phyloP scores from a whole-genome alignment of 1,140 invertebrate genomes.

The Pararge aegeria region DNA sequence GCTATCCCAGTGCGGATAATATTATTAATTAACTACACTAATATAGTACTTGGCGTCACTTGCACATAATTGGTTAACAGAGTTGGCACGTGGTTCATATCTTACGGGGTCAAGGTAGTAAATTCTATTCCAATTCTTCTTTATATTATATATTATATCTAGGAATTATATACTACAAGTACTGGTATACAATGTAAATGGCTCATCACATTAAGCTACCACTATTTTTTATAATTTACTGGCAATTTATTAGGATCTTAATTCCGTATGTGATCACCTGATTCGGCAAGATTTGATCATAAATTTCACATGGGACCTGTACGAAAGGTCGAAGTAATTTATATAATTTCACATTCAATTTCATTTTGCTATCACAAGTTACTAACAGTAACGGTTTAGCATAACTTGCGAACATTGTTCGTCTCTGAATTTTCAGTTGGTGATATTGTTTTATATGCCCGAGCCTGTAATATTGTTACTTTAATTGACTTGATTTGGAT shows the following conservation, averaged over 20 bases:
- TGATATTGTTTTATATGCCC: too few relatives aligned
- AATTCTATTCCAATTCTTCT: neutral
- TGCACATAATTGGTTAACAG: neutral
- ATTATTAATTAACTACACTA: slow-evolving; percentile 1
- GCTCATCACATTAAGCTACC: too few relatives aligned
- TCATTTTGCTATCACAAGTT: slow-evolving; percentile 71
- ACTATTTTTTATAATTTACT: too few relatives aligned
- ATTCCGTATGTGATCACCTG: slow-evolving; percentile 25
- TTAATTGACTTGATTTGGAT: too few relatives aligned
- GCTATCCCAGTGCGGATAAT: neutral
- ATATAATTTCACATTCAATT: slow-evolving; percentile 71
- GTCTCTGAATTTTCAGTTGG: slow-evolving; percentile 17
- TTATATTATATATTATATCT: neutral
- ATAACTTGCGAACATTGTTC: slow-evolving; percentile 63
- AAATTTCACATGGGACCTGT: slow-evolving; percentile 58
- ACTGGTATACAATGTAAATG: too few relatives aligned
- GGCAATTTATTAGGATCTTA: too few relatives aligned
- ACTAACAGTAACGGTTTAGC: slow-evolving; percentile 64
- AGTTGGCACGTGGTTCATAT: neutral
- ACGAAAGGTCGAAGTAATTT: slow-evolving; percentile 58
- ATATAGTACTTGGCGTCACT: slow-evolving; percentile 2
- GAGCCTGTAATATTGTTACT: too few relatives aligned
- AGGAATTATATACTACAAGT: too few relatives aligned
- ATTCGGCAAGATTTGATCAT: slow-evolving; percentile 29
- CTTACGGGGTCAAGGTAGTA: neutral